Base-by-base conservation (phyloP, 2,113 vertebrate genomes). In the Aramus guarauna region DNA sequence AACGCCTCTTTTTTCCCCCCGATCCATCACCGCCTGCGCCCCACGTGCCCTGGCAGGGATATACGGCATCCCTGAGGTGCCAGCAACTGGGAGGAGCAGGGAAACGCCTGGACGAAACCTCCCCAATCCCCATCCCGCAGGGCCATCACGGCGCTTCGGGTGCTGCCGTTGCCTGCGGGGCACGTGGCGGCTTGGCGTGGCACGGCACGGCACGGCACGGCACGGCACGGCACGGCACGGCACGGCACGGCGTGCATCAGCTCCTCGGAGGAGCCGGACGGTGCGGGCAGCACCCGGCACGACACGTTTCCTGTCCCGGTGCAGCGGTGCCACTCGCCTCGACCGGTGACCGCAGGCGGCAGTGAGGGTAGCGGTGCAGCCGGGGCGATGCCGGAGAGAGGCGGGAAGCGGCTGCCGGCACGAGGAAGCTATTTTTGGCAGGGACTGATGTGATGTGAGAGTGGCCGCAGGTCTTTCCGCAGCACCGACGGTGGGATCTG, bases 201-300 rank as follows among this genome's bases (percentile, higher is more conserved):
- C 7, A 1, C 1, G n/a, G 60, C 15, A 2, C 2, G 7, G 34
- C 6, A 1, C 5, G 47, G 9, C 13, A 20, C 11, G 32, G 26
- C n/a, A 3, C 1, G 17, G 39, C 1, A 4, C 4, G 27, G n/a
- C 19, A 0, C 4, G 60, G 43, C 10, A 2, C 2, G 45, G 45
- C 0, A 1, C 2, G 58, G 45, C 0, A 1, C 2, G 30, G 23
- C 15, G 3, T 1, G 26, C 50, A 22, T 13, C 37, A 5, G 32
- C 66, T 29, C 72, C 43, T 48, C 6, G 32, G 39, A 9, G 77
- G 52, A 24, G 41, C 55, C 15, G 41, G 50, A 41, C 2, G 27
- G 72, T 55, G 36, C 5, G 29, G 66, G 48, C 69, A 50, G 74
- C 14, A 2, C n/a, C 47, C 2, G 27, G 36, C 72, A 5, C 23